Evolutionary conservation across 2,113 vertebrate genomes (phyloP).

Genomic region (Prietella phreatophila): DNA sequence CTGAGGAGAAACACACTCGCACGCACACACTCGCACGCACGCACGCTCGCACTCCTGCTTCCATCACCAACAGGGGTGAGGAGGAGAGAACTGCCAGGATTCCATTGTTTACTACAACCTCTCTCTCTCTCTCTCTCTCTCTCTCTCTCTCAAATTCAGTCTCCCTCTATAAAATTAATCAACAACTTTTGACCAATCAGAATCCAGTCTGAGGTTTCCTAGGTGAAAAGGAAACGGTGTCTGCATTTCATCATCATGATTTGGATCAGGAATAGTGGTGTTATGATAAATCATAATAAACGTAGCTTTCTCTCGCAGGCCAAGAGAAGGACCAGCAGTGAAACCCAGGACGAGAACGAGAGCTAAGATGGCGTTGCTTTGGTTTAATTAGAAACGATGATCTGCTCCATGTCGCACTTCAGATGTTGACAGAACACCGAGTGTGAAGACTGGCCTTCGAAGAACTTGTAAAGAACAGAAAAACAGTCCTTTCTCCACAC

Average conservation of each 20-base stretch:
- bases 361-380: too few species aligned
- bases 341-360: not conserved
- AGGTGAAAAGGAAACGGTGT: not conserved
- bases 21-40: not conserved
- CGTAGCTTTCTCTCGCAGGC: not conserved
- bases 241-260: not conserved
- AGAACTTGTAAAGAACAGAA: not conserved
- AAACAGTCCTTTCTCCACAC: not conserved
- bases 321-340: not conserved
- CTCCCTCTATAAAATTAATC: not conserved
- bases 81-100: not conserved
- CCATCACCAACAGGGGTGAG: not conserved
- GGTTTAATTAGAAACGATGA: not conserved
- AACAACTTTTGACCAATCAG: not conserved
- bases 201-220: not conserved
- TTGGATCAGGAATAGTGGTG: not conserved
- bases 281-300: not conserved
- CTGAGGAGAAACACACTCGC: not conserved
- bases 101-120: not conserved
- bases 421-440: slow-evolving; percentile 40
- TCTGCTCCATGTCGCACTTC: slow-evolving; percentile 46
- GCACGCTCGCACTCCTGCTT: not conserved
- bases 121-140: too few species aligned
- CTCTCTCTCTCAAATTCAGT: not conserved
- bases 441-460: slow-evolving; percentile 1